A percentile compares a stretch with the other conserved stretches of the same genome.
Conservation (phyloP, 1,140 invertebrate genomes). For the Drosophila subpulchrella region DNA sequence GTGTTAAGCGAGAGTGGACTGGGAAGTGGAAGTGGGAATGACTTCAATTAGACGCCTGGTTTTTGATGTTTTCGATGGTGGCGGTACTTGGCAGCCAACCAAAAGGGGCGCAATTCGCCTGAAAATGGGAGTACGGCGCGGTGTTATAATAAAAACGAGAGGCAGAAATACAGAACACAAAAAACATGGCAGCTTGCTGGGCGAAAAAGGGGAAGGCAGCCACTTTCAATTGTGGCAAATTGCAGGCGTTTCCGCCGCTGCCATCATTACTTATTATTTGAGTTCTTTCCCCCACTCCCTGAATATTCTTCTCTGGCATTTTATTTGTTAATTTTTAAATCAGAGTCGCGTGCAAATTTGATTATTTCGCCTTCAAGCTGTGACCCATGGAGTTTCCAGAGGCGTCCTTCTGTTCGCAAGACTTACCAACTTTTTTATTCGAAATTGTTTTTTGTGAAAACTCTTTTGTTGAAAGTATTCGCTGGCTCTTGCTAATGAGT, state of each 20-base stretch:
- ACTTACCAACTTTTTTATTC: slow-evolving; percentile 23
- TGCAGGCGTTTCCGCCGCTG: slow-evolving; percentile 79
- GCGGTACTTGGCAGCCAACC: slow-evolving; percentile 65
- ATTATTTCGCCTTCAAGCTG: slow-evolving; percentile 68
- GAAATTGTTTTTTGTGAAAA: not conserved
- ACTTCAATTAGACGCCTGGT: slow-evolving; percentile 71
- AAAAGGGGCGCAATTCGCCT: slow-evolving; percentile 65
- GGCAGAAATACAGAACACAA: slow-evolving; percentile 11
- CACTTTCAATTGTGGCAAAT: slow-evolving; percentile 82
- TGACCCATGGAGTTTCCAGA: slow-evolving; percentile 14
- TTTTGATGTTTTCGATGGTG: slow-evolving; percentile 59
- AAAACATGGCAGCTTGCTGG: slow-evolving; percentile 66
- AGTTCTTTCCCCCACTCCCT: slow-evolving; percentile 12
- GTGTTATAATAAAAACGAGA: slow-evolving; percentile 24
- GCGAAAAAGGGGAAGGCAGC: slow-evolving; percentile 56
- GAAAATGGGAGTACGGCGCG: slow-evolving; percentile 33
- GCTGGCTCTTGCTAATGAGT: slow-evolving; percentile 60
- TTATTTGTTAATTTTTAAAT: slow-evolving; percentile 82
- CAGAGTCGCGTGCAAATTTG: slow-evolving; percentile 68
- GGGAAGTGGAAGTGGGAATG: slow-evolving; percentile 33
- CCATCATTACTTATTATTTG: slow-evolving; percentile 71
- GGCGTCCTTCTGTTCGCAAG: slow-evolving; percentile 5
- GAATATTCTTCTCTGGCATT: slow-evolving; percentile 47
- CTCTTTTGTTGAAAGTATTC: slow-evolving; percentile 31
- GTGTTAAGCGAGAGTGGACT: slow-evolving; percentile 24